These are phyloP conservation scores for Brenthis hecate DNA, from an alignment of 2,888 invertebrate species.

Conservation along the genomic window DNA sequence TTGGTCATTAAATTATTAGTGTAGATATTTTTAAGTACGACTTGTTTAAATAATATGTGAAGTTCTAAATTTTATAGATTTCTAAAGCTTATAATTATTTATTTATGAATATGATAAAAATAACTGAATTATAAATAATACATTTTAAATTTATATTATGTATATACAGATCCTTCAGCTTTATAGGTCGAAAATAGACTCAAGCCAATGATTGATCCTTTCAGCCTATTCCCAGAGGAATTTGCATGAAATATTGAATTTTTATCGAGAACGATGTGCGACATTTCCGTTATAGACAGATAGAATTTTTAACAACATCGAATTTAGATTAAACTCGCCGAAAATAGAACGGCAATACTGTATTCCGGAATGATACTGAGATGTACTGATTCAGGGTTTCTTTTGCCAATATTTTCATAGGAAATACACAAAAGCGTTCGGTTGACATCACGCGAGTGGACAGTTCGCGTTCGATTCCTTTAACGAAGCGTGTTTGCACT, in stretches of 20 bases:
- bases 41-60: too few relatives aligned
- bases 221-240: not conserved
- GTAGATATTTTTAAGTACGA: too few relatives aligned
- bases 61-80: too few relatives aligned
- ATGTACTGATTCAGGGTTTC: conserved; percentile 12
- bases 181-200: conserved; percentile 3
- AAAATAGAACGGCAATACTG: not conserved
- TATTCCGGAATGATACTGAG: conserved; percentile 2
- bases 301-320: not conserved
- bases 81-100: too few relatives aligned
- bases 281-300: not conserved
- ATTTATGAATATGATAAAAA: too few relatives aligned
- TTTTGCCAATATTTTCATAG: conserved; percentile 16
- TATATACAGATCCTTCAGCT: conserved; percentile 1
- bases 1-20: too few relatives aligned
- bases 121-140: too few relatives aligned
- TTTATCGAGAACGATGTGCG: conserved; percentile 9
- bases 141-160: not conserved
- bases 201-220: conserved; percentile 8
- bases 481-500: conserved; percentile 33
- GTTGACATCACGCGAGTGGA: conserved; percentile 32
- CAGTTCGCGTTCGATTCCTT: conserved; percentile 30
- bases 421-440: conserved; percentile 27
- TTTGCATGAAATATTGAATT: conserved; percentile 14
- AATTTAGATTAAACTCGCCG: not conserved